Percentiles rank a stretch among this genome's conserved stretches.
phyloP scores from a whole-genome alignment of 2,888 invertebrate genomes.

The Leptopilina drosophilae region DNA sequence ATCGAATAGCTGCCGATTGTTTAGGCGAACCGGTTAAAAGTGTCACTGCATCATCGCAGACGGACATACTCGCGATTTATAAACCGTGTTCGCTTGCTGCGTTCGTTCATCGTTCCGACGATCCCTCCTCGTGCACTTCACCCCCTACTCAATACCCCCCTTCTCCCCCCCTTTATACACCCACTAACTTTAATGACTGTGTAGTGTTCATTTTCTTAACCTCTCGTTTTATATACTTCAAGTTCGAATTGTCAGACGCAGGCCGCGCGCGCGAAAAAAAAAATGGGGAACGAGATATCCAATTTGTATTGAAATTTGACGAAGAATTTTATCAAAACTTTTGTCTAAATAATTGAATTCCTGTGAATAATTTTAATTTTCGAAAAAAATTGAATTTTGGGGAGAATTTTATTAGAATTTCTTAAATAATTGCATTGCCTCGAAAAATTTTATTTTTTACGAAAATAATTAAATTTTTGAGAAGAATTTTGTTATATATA shows the following conservation, averaged over 20 bases:
- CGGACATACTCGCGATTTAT: constrained; percentile 62
- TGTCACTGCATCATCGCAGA: constrained; percentile 57
- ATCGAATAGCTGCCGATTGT: constrained; percentile 7
- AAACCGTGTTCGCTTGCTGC: constrained; percentile 57
- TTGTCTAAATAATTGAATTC: no score
- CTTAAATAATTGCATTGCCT: no score
- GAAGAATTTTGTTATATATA: no score
- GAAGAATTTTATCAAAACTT: no score
- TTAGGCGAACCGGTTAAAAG: constrained; percentile 45
- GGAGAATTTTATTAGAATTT: no score
- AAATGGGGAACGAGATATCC: constrained; percentile 2
- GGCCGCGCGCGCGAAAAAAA: not conserved
- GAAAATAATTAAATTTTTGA: no score
- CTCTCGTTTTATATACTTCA: constrained; percentile 12
- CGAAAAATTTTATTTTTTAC: no score
- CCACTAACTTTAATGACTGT: constrained; percentile 18
- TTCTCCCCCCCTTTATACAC: constrained; percentile 45
- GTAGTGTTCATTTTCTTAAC: constrained; percentile 29
- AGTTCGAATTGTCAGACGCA: constrained; percentile 9
- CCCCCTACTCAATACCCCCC: constrained; percentile 46
- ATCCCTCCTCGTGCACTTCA: constrained; percentile 44
- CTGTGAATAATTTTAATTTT: no score
- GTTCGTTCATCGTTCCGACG: constrained; percentile 54
- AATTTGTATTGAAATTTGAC: no score
- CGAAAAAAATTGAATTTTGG: no score